These are phyloP conservation scores for Tauraco hartlaubi DNA, from an alignment of 2,797 vertebrate genomes.

Conservation along the genomic window DNA sequence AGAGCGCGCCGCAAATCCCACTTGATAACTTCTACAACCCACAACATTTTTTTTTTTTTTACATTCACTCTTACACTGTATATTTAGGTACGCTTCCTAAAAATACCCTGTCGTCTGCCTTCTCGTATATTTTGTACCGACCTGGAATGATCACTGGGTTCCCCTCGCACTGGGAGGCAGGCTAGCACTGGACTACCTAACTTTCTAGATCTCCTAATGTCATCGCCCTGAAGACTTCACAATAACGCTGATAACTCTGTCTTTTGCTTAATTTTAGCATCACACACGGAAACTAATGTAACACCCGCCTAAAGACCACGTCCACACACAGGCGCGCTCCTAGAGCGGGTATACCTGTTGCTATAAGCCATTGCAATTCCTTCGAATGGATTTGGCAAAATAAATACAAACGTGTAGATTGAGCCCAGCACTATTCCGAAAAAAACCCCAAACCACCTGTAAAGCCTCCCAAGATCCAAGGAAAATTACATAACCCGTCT, in stretches of 20 bases:
- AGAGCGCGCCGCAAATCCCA: conserved; percentile 96
- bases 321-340: not conserved
- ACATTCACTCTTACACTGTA: conserved; percentile 81
- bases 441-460: not conserved
- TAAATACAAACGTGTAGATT: not conserved
- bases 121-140: conserved; percentile 53
- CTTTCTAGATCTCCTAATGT: not conserved
- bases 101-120: conserved; percentile 70
- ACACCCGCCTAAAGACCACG: not conserved
- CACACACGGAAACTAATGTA: not conserved
- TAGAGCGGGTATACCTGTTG: conserved; percentile 64
- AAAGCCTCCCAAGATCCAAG: not conserved
- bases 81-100: conserved; percentile 78
- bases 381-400: not conserved
- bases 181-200: not conserved
- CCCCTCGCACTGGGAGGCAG: conserved; percentile 67
- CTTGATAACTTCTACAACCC: conserved; percentile 98
- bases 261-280: not conserved
- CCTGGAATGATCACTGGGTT: conserved; percentile 32
- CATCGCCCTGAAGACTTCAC: not conserved
- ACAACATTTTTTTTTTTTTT: conserved; percentile 85
- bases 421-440: not conserved
- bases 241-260: not conserved
- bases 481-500: not conserved
- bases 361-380: not conserved